Conservation (phyloP, 92 coral and sea anemone genomes). For the Zoanthus sociatus region DNA sequence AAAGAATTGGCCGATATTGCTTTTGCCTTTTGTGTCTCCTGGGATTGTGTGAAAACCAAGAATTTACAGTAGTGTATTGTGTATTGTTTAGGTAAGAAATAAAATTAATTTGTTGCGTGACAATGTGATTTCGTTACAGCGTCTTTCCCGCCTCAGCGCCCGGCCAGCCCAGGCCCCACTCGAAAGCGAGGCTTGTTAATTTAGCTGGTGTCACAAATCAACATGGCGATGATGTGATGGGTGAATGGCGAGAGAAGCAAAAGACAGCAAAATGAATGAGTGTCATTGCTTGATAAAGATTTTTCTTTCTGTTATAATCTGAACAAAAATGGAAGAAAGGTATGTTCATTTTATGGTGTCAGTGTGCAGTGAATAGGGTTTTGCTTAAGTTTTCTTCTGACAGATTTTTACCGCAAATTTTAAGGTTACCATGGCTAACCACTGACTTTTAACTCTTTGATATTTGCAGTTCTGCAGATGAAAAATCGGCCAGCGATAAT, state of each 20-base stretch:
- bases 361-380: background rate
- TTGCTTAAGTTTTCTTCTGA: background rate
- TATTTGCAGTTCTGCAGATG: conserved; percentile 35
- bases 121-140: background rate
- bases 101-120: background rate
- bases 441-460: background rate
- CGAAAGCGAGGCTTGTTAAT: conserved; percentile 1
- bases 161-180: no score
- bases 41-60: no score
- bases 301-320: background rate
- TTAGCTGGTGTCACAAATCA: conserved; percentile 40
- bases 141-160: background rate
- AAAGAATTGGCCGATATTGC: no score
- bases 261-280: background rate
- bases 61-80: no score
- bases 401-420: conserved; percentile 22
- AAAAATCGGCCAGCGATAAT: conserved; percentile 5
- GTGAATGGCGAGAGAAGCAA: background rate
- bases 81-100: no score
- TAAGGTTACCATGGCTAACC: conserved; percentile 34
- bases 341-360: background rate
- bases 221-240: conserved; percentile 51
- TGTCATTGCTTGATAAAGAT: background rate
- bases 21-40: no score
- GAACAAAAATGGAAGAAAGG: conserved; percentile 37